A percentile compares a stretch with the other conserved stretches of the same genome.
Conservation (phyloP, 2,888 invertebrate species). For the Caenorhabditis macrosperma region DNA sequence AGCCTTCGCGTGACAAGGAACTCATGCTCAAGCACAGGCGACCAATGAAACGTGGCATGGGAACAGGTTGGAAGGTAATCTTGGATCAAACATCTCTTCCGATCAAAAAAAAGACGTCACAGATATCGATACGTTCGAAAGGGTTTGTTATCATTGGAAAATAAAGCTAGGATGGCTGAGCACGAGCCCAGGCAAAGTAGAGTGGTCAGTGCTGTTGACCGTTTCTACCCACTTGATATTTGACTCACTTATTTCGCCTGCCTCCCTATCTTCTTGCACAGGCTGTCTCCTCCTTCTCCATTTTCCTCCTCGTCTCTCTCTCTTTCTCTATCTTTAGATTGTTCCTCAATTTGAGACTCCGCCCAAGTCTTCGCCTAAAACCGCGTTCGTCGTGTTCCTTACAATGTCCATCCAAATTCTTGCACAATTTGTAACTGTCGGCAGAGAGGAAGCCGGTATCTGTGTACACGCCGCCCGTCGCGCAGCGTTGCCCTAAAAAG, state of each 20-base stretch:
- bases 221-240: slow-evolving; percentile 65
- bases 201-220: slow-evolving; percentile 64
- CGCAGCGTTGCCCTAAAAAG: slow-evolving; percentile 27
- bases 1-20: slow-evolving; percentile 5
- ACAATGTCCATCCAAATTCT: slow-evolving; percentile 44
- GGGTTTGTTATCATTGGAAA: slow-evolving; percentile 48
- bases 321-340: slow-evolving; percentile 47
- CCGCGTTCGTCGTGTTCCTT: slow-evolving; percentile 34
- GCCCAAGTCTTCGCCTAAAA: slow-evolving; percentile 38
- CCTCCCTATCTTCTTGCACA: slow-evolving; percentile 48
- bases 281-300: slow-evolving; percentile 22
- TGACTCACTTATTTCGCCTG: slow-evolving; percentile 57
- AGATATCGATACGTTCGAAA: slow-evolving; percentile 19
- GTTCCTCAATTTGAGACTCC: slow-evolving; percentile 31
- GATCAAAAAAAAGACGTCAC: neutral
- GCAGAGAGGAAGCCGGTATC: slow-evolving; percentile 38
- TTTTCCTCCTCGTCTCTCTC: slow-evolving; percentile 1
- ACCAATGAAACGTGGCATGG: slow-evolving; percentile 3
- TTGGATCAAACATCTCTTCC: slow-evolving; percentile 2
- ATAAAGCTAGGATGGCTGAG: slow-evolving; percentile 48
- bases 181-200: slow-evolving; percentile 50
- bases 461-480: slow-evolving; percentile 31
- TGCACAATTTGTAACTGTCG: slow-evolving; percentile 53
- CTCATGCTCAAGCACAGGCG: neutral
- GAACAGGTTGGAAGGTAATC: neutral